phyloP scores from a whole-genome alignment of 1,140 invertebrate species.

The Trypoxylus dichotomus region DNA sequence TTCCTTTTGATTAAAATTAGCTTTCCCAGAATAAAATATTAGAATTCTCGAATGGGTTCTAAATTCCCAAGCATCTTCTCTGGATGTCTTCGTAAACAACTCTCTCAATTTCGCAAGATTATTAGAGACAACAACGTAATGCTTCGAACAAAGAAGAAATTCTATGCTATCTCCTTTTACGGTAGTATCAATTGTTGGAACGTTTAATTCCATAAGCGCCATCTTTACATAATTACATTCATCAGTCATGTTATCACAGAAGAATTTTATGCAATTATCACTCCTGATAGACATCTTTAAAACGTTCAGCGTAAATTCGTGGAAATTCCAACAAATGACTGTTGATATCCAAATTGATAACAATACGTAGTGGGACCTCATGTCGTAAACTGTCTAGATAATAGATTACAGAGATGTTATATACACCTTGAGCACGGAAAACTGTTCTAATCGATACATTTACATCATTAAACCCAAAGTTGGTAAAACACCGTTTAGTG shows the following conservation, averaged over 20 bases:
- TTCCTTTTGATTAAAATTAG: neutral
- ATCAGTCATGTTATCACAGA: neutral
- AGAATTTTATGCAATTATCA: neutral
- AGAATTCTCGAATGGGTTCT: neutral
- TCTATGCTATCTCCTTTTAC: neutral
- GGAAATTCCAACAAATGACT: neutral
- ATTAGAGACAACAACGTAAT: constrained; percentile 4
- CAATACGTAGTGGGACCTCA: neutral
- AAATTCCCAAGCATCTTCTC: neutral
- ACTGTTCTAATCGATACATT: neutral
- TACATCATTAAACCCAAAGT: neutral
- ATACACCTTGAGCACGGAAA: neutral
- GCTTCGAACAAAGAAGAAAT: neutral
- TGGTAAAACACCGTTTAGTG: neutral
- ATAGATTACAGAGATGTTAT: neutral
- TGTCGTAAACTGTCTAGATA: neutral
- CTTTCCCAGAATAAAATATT: neutral
- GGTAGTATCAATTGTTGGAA: neutral
- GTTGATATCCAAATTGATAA: neutral
- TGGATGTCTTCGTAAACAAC: neutral
- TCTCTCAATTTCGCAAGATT: neutral
- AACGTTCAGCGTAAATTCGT: neutral
- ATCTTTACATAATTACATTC: neutral
- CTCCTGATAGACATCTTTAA: neutral
- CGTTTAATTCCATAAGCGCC: neutral